A percentile compares a stretch with the other conserved stretches of the same genome.
Evolutionary conservation across 1,140 invertebrate species (phyloP).

Genomic region (Geopemphigus sp.): DNA sequence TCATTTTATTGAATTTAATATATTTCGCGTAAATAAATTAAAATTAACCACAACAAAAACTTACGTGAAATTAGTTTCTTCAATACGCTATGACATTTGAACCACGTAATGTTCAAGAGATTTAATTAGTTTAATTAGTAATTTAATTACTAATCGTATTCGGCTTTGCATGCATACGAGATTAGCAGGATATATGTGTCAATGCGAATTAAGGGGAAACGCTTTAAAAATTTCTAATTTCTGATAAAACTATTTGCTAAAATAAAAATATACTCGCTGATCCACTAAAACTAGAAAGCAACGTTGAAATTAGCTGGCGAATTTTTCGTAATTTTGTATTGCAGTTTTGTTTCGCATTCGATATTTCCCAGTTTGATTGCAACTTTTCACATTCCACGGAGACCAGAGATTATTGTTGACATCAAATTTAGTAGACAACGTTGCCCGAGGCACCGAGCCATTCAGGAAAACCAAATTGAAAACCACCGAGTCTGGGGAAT

Average conservation of each 20-base stretch:
- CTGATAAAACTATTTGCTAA: constrained; percentile 13
- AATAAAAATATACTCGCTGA: too few species aligned
- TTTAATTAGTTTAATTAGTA: background rate
- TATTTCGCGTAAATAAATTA: background rate
- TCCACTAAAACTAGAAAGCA: constrained; percentile 7
- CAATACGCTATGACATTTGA: background rate
- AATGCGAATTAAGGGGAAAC: background rate
- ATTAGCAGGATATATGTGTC: background rate
- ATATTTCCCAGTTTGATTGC: constrained; percentile 16
- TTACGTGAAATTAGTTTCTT: background rate
- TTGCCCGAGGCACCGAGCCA: background rate
- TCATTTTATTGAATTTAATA: background rate
- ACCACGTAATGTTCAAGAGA: background rate
- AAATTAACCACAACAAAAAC: background rate
- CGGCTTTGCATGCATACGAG: background rate
- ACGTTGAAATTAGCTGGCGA: background rate
- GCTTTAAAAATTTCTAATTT: background rate
- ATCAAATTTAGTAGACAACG: background rate
- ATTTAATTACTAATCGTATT: too few species aligned
- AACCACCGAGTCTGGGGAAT: constrained; percentile 1
- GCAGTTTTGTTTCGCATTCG: background rate
- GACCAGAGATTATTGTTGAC: background rate
- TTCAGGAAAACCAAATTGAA: constrained; percentile 26
- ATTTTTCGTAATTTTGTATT: background rate
- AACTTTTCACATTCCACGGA: background rate